These are phyloP conservation scores for Ochropleura plecta DNA, from an alignment of 2,888 invertebrate species.

Conservation along the genomic window DNA sequence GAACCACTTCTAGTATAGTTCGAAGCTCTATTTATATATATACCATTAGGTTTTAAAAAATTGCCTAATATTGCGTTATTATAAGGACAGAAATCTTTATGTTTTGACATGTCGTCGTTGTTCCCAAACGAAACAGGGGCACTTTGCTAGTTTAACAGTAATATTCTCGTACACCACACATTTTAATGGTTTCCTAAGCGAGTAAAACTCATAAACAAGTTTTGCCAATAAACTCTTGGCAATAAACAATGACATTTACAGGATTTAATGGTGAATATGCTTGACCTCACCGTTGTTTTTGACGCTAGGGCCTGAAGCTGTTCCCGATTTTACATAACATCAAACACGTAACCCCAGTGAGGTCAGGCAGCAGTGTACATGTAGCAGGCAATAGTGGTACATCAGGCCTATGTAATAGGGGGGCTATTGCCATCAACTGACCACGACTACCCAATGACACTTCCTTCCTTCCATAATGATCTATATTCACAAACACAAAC, in stretches of 20 bases:
- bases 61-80: too few relatives aligned
- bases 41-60: too few relatives aligned
- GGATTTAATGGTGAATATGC: not conserved
- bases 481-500: too few relatives aligned
- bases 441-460: too few relatives aligned
- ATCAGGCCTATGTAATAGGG: too few relatives aligned
- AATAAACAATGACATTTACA: not conserved
- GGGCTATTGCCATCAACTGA: too few relatives aligned
- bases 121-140: not conserved
- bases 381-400: too few relatives aligned
- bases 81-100: not conserved
- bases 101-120: not conserved
- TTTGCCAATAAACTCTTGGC: slow-evolving; percentile 7
- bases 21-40: too few relatives aligned
- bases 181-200: not conserved
- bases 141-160: not conserved
- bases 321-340: not conserved
- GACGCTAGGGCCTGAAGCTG: not conserved
- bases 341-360: not conserved
- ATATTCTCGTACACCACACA: not conserved
- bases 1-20: too few relatives aligned
- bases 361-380: not conserved
- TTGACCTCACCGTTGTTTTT: not conserved
- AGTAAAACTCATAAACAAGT: slow-evolving; percentile 4
- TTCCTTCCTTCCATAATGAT: too few relatives aligned